Conservation (phyloP, 2,888 invertebrate species). For the Pyrgus malvae region DNA sequence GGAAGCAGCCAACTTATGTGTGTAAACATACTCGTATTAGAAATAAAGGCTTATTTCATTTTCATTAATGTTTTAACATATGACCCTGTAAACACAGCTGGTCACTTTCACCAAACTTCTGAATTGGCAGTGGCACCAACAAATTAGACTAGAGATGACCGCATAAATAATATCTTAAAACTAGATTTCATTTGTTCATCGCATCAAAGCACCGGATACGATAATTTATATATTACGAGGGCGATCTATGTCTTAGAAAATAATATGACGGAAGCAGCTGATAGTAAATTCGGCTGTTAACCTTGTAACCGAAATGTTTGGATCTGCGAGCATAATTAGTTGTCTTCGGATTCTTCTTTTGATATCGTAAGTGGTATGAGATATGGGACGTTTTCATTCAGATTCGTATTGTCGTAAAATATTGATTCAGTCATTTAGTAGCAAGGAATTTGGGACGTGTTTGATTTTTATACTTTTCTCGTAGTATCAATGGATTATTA, state of each 20-base stretch:
- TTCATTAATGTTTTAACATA: neutral
- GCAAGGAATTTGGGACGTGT: no score
- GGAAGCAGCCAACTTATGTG: no score
- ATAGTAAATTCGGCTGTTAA: constrained; percentile 42
- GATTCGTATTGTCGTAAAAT: neutral
- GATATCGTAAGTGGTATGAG: constrained; percentile 12
- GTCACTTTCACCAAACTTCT: constrained; percentile 3
- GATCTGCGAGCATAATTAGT: constrained; percentile 17
- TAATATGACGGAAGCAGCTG: constrained; percentile 42
- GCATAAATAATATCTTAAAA: constrained; percentile 36
- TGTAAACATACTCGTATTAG: no score
- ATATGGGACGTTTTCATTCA: neutral
- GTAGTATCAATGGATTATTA: no score
- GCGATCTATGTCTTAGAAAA: constrained; percentile 28
- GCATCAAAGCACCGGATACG: constrained; percentile 51
- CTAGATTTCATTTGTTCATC: constrained; percentile 30
- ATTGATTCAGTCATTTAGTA: neutral
- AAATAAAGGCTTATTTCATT: no score
- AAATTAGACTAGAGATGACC: constrained; percentile 16
- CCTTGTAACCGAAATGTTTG: constrained; percentile 43
- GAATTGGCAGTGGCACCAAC: constrained; percentile 1
- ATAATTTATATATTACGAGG: constrained; percentile 42
- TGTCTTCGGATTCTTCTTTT: constrained; percentile 14
- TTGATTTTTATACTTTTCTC: no score
- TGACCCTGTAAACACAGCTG: neutral